A percentile compares a stretch with the other conserved stretches of the same genome.
Conservation (phyloP, 2,113 vertebrate genomes). For the Oncorhynchus tshawytscha region DNA sequence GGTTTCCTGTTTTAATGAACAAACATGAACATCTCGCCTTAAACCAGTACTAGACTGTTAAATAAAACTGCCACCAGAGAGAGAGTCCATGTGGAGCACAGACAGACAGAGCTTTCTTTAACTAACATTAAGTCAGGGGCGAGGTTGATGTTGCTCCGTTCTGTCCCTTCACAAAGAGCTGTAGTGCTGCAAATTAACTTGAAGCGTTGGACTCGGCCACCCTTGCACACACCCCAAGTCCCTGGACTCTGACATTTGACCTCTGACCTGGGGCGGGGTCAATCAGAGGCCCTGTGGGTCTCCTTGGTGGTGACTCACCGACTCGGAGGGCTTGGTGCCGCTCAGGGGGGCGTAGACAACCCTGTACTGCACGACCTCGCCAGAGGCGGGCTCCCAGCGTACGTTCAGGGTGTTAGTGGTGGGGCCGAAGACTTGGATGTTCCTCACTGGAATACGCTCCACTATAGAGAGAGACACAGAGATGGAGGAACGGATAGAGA, state of each 20-base stretch:
- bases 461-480: slow-evolving; percentile 66
- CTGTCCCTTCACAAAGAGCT: neutral
- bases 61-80: neutral
- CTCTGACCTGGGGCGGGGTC: neutral
- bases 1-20: no score
- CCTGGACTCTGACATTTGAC: neutral
- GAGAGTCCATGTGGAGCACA: slow-evolving; percentile 26
- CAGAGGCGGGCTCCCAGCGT: slow-evolving; percentile 91
- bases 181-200: neutral
- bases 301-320: slow-evolving; percentile 79
- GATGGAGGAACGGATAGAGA: slow-evolving; percentile 6
- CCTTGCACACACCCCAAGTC: slow-evolving; percentile 7
- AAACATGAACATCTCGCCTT: no score
- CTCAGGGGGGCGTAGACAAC: slow-evolving; percentile 81
- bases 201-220: neutral
- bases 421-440: slow-evolving; percentile 90
- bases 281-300: neutral
- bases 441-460: slow-evolving; percentile 84
- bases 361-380: slow-evolving; percentile 88
- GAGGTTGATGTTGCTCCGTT: neutral
- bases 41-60: no score
- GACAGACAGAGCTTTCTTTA: neutral
- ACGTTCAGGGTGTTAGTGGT: slow-evolving; percentile 90
- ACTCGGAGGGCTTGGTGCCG: slow-evolving; percentile 82
- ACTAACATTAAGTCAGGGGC: slow-evolving; percentile 7